These are phyloP conservation scores for Chloroceryle aenea DNA, from an alignment of 2,113 vertebrate genomes.

Conservation along the genomic window DNA sequence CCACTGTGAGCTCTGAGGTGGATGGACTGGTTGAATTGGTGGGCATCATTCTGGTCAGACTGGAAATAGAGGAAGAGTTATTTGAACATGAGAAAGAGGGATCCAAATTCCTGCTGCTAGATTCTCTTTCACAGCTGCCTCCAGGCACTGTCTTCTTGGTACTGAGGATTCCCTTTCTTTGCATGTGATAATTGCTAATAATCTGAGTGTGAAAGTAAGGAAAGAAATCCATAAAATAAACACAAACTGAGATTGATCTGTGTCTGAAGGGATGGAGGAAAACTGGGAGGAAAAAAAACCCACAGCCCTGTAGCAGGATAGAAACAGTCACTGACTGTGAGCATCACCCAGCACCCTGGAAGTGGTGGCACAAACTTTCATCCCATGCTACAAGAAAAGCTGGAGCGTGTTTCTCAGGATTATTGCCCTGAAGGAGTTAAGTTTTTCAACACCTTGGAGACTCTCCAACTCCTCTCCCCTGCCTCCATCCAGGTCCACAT, in stretches of 20 bases:
- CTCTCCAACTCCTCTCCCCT: neutral
- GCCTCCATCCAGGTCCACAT: rapidly evolving
- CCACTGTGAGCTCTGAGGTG: too few species aligned
- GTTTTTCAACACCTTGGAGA: neutral
- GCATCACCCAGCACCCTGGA: neutral
- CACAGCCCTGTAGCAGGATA: neutral
- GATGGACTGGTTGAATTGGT: neutral
- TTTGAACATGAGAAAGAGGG: neutral
- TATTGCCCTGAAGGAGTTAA: neutral
- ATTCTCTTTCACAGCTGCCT: neutral
- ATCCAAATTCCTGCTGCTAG: neutral
- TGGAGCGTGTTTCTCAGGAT: neutral
- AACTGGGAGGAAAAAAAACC: neutral
- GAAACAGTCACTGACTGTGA: neutral
- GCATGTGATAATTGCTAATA: neutral
- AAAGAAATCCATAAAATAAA: neutral
- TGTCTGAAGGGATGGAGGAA: neutral
- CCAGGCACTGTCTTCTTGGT: neutral
- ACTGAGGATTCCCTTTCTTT: constrained; percentile 33
- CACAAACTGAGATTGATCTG: neutral
- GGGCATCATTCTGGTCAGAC: neutral
- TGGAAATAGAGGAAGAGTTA: neutral
- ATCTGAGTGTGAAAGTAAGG: neutral
- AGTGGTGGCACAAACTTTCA: neutral
- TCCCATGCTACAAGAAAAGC: neutral